These are phyloP conservation scores for Euura saliciscinereae DNA, from an alignment of 1,140 invertebrate genomes.

Conservation along the genomic window DNA sequence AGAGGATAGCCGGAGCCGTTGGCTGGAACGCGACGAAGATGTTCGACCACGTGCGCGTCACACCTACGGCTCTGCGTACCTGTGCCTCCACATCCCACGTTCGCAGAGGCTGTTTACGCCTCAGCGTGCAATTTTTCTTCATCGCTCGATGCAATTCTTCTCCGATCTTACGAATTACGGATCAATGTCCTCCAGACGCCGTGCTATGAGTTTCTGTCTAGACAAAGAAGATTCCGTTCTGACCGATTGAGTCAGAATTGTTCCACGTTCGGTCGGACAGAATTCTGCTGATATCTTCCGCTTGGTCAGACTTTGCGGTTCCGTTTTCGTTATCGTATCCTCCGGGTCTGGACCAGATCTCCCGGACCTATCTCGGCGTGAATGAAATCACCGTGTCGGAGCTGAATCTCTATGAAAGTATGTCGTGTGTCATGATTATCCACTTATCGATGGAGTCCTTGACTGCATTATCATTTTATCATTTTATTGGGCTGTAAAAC, in stretches of 20 bases:
- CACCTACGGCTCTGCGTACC: too few species aligned
- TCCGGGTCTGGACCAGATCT: too few species aligned
- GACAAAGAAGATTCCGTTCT: background rate
- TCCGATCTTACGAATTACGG: background rate
- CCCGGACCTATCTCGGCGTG: too few species aligned
- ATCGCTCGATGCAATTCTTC: background rate
- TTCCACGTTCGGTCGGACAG: background rate
- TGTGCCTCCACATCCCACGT: too few species aligned
- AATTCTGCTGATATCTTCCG: background rate
- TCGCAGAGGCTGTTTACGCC: background rate
- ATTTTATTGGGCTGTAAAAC: background rate
- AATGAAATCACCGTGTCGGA: too few species aligned
- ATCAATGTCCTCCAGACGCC: background rate
- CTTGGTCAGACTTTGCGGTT: too few species aligned
- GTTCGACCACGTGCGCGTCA: conserved; percentile 25
- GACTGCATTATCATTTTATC: background rate
- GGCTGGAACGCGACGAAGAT: background rate
- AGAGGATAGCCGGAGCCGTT: conserved; percentile 12
- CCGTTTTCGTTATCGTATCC: too few species aligned
- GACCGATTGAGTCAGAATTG: background rate
- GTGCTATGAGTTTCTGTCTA: background rate
- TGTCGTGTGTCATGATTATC: background rate
- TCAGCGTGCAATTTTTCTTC: background rate
- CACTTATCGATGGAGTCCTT: background rate
- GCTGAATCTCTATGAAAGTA: too few species aligned